phyloP scores from a whole-genome alignment of 2,888 invertebrate species.

The Sarcophaga carnaria region DNA sequence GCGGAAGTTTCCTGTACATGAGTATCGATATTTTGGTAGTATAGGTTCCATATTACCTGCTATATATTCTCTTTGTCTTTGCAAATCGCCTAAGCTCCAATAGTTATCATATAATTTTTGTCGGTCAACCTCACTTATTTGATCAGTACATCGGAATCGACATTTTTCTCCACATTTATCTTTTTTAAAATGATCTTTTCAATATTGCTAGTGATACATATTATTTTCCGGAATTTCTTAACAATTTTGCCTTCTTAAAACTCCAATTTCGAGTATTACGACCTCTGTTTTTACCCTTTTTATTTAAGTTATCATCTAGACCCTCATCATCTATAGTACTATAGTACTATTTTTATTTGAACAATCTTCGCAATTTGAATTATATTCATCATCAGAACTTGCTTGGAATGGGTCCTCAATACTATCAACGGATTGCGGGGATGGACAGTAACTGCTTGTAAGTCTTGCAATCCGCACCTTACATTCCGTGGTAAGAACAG shows the following conservation, averaged over 20 bases:
- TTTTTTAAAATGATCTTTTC: slow-evolving; percentile 16
- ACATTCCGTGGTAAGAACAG: slow-evolving; percentile 11
- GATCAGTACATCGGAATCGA: slow-evolving; percentile 15
- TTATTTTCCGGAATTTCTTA: slow-evolving; percentile 26
- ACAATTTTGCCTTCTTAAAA: background rate
- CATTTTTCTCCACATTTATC: slow-evolving; percentile 18
- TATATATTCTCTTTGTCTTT: slow-evolving; percentile 9
- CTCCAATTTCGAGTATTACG: slow-evolving; percentile 28
- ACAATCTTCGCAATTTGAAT: background rate
- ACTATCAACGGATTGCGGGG: too few species aligned
- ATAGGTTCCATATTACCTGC: slow-evolving; percentile 9
- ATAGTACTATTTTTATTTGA: background rate
- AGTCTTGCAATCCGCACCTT: slow-evolving; percentile 16
- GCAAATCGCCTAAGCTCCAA: background rate
- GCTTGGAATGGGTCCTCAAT: background rate
- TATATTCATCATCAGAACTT: background rate
- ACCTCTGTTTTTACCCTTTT: slow-evolving; percentile 37
- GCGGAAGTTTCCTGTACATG: slow-evolving; percentile 9
- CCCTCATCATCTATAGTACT: background rate
- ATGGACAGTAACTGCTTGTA: background rate
- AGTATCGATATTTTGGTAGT: too few species aligned
- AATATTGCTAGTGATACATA: slow-evolving; percentile 18
- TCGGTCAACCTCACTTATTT: slow-evolving; percentile 3
- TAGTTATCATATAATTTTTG: slow-evolving; percentile 16
- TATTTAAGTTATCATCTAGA: slow-evolving; percentile 30